Evolutionary conservation across 2,113 vertebrate genomes (phyloP), one percentile per base, ranked within the genome.

Genomic region (Sapayoa aenigma): DNA sequence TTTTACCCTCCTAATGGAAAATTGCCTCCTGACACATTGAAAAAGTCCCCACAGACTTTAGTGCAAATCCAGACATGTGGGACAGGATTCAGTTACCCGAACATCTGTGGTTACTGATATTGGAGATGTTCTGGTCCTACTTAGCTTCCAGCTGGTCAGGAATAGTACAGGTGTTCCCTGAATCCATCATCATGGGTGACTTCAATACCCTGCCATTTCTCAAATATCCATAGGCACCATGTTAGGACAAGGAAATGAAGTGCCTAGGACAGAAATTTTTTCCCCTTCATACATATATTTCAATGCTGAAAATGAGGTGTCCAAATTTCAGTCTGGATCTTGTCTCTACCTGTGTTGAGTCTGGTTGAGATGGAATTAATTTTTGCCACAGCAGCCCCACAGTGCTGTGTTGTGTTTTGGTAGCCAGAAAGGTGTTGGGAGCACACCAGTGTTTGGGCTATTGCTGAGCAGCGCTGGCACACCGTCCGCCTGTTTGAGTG

Each of bases 81-180:
- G n/a, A 37, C 3, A 9, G 77, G 81, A 73, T 94, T 94, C 68
- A 77, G 55, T 95, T 93, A 78, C 90, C 42, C 63, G 68, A 63
- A 23, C 85, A 87, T 67, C 41, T 63, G 78, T 44, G 42, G 4
- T 7, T 81, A 24, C 12, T 59, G 65, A 53, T 55, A 78, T 46
- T 20, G 0, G 11, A 87, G 47, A 31, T 71, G 55, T 15, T 69
- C 33, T 89, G 37, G 28, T 37, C 20, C 60, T 91, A 14, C 16
- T 30, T 5, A 41, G 27, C 58, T 59, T 68, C 80, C 41, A 86
- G 15, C 23, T 47, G 49, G 27, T 47, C 73, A 53, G 28, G 31
- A 83, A 47, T 9, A 84, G 46, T 35, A 56, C 72, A 77, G 37
- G 7, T 82, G 79, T 63, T 90, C 66, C 33, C 39, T 50, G 49